Percentiles rank a stretch among this genome's conserved stretches.
These are phyloP conservation scores for Cebus imitator DNA, from an alignment of 2,113 vertebrate genomes.

Conservation along the genomic window DNA sequence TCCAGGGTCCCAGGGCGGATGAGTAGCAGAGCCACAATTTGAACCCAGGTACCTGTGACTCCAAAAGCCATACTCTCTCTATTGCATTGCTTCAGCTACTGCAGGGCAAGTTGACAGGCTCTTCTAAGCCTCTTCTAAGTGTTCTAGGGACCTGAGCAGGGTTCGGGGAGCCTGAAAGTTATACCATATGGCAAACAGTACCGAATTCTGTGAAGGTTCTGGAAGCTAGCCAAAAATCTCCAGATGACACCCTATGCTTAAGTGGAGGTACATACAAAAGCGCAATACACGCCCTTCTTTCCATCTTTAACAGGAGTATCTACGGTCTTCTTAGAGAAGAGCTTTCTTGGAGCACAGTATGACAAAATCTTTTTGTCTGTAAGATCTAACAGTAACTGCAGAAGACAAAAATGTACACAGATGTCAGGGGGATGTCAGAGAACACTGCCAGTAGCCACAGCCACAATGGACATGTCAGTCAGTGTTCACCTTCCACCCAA, in stretches of 20 bases:
- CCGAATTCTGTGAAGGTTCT: background rate
- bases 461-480: background rate
- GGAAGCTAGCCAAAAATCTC: background rate
- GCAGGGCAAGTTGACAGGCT: background rate
- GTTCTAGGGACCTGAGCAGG: background rate
- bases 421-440: fast-evolving
- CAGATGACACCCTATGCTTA: background rate
- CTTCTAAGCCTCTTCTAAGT: background rate
- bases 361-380: background rate
- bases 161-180: background rate
- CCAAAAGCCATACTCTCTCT: background rate
- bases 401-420: background rate
- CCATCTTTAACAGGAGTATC: no score
- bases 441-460: background rate
- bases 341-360: background rate
- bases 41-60: background rate
- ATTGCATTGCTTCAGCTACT: no score
- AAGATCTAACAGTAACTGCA: background rate
- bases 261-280: no score
- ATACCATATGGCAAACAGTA: background rate
- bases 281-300: background rate
- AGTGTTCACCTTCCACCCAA: background rate
- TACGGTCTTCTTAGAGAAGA: background rate
- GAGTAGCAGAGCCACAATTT: background rate
- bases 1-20: background rate